Conservation (phyloP, 2,888 invertebrate genomes). For the Celastrina argiolus region DNA sequence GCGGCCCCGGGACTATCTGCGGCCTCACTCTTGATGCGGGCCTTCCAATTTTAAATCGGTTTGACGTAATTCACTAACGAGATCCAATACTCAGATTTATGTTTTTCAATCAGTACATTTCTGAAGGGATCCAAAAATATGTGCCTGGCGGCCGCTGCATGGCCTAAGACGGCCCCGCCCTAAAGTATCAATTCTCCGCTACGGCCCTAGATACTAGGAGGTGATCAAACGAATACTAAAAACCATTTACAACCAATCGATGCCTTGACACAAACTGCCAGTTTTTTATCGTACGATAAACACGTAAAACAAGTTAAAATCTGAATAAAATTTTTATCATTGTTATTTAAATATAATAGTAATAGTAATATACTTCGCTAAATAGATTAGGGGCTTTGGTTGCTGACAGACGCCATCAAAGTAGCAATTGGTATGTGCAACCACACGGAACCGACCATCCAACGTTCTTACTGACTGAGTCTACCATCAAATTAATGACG, state of each 20-base stretch:
- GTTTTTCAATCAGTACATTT: neutral
- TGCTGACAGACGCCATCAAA: neutral
- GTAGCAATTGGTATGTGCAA: neutral
- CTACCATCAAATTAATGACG: neutral
- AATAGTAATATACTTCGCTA: conserved; percentile 1
- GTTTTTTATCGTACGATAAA: neutral
- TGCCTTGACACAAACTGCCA: conserved; percentile 10
- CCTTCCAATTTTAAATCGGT: neutral
- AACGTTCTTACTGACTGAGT: neutral
- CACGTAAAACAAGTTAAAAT: neutral
- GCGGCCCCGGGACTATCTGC: neutral
- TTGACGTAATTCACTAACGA: neutral
- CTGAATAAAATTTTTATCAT: conserved; percentile 4
- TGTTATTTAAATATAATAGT: neutral
- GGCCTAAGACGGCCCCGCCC: neutral
- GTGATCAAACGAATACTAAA: neutral
- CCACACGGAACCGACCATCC: neutral
- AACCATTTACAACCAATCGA: neutral
- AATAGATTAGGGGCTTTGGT: neutral
- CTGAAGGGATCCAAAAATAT: neutral
- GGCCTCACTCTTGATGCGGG: neutral
- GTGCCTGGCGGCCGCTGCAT: neutral
- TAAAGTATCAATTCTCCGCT: neutral
- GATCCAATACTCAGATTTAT: neutral
- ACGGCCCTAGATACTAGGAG: neutral